phyloP scores from a whole-genome alignment of 2,888 invertebrate genomes.

The Platycheirus rosarum region DNA sequence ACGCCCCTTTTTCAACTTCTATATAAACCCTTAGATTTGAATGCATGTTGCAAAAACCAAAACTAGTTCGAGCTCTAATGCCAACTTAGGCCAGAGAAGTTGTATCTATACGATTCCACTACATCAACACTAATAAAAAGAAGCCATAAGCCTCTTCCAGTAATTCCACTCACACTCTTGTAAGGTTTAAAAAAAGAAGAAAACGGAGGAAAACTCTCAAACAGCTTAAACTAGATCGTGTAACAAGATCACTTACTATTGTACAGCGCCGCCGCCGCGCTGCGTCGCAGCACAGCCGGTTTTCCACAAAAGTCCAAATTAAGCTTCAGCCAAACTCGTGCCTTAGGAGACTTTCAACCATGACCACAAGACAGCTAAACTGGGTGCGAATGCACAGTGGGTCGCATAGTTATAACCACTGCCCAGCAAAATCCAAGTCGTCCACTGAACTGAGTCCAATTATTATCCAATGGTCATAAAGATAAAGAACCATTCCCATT shows the following conservation, averaged over 20 bases:
- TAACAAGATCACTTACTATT: constrained; percentile 67
- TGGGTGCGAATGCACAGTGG: constrained; percentile 6
- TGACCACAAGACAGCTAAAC: constrained; percentile 63
- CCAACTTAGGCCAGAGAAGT: constrained; percentile 24
- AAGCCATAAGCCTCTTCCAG: constrained; percentile 7
- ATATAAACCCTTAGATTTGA: constrained; percentile 13
- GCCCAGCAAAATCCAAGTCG: constrained; percentile 14
- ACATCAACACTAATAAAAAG: background rate
- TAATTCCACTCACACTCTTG: background rate
- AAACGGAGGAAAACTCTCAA: constrained; percentile 18
- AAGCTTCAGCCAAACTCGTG: constrained; percentile 45
- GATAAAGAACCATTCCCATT: constrained; percentile 30
- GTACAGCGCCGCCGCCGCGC: constrained; percentile 10
- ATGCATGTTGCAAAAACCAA: constrained; percentile 18
- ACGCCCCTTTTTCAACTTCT: constrained; percentile 40
- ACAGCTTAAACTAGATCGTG: constrained; percentile 65
- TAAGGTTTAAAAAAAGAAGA: constrained; percentile 3
- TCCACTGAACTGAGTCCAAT: constrained; percentile 38
- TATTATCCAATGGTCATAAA: constrained; percentile 38
- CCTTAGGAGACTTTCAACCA: constrained; percentile 61
- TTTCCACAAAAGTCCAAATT: constrained; percentile 51
- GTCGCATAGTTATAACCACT: constrained; percentile 52
- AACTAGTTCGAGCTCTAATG: constrained; percentile 35
- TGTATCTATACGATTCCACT: constrained; percentile 12
- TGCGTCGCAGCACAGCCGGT: constrained; percentile 40